These are phyloP conservation scores for Sesia apiformis DNA, from an alignment of 2,888 invertebrate species.

Conservation along the genomic window DNA sequence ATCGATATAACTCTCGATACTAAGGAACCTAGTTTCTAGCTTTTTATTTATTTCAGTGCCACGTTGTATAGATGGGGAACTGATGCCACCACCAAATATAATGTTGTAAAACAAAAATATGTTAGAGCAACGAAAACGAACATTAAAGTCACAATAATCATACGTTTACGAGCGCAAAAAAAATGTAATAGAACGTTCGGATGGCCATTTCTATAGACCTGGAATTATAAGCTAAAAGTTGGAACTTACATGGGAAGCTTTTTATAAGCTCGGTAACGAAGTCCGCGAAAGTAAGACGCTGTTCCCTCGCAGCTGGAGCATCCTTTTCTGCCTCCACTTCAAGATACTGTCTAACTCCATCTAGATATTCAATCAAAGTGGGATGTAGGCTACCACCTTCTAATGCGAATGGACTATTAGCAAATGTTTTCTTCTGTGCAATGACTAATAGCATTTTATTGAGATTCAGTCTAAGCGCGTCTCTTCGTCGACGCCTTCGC, in stretches of 20 bases:
- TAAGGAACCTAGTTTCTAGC: no score
- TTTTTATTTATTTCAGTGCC: no score
- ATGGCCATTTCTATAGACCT: no score
- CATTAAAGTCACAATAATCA: no score
- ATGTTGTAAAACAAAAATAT: no score
- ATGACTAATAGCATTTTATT: constrained; percentile 93
- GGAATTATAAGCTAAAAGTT: background rate
- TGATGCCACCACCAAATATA: no score
- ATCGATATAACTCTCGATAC: no score
- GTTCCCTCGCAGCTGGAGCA: constrained; percentile 88
- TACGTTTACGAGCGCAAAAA: no score
- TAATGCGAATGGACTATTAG: constrained; percentile 86
- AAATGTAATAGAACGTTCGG: no score
- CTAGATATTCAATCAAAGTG: constrained; percentile 94
- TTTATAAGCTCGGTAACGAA: constrained; percentile 95
- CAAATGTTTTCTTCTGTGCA: constrained; percentile 92
- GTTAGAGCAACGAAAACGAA: no score
- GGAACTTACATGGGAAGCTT: constrained; percentile 88
- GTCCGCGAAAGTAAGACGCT: constrained; percentile 94
- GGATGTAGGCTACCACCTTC: constrained; percentile 91
- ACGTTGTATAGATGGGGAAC: no score
- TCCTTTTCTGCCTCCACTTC: constrained; percentile 97
- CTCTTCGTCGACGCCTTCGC: constrained; percentile 90
- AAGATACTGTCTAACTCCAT: constrained; percentile 92
- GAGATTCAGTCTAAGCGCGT: constrained; percentile 92